Conservation (phyloP, 2,113 vertebrate genomes). For the Centrocercus urophasianus region DNA sequence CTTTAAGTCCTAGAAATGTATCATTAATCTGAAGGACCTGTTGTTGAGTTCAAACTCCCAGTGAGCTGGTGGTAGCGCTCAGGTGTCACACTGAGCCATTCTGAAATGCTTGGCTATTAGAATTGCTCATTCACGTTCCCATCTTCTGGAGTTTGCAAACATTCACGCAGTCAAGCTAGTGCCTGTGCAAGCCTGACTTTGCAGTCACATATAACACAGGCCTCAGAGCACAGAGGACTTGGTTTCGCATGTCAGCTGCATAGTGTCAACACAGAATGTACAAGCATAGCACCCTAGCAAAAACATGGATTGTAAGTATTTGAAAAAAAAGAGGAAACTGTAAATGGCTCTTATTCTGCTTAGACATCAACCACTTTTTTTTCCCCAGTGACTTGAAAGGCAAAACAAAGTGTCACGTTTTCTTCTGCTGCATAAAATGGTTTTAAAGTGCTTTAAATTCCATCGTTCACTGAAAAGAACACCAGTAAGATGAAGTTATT, state of each 20-base stretch:
- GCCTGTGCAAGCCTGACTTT: neutral
- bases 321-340: neutral
- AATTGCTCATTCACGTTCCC: neutral
- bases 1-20: neutral
- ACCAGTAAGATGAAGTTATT: neutral
- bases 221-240: neutral
- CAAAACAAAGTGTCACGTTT: neutral
- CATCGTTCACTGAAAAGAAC: conserved; percentile 48
- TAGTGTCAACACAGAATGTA: neutral
- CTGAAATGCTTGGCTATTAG: neutral
- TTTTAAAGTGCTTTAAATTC: neutral
- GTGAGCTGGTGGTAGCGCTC: neutral
- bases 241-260: neutral
- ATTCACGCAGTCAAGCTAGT: neutral
- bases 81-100: neutral
- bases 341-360: neutral
- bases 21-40: neutral
- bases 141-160: neutral
- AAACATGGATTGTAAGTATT: neutral
- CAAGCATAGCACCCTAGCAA: neutral
- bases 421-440: neutral
- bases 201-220: neutral
- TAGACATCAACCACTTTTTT: neutral
- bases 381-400: neutral
- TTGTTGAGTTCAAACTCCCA: neutral